A percentile compares a stretch with the other conserved stretches of the same genome.
These are phyloP conservation scores for Aptenodytes forsteri DNA, from an alignment of 2,113 vertebrate species.

Conservation along the genomic window DNA sequence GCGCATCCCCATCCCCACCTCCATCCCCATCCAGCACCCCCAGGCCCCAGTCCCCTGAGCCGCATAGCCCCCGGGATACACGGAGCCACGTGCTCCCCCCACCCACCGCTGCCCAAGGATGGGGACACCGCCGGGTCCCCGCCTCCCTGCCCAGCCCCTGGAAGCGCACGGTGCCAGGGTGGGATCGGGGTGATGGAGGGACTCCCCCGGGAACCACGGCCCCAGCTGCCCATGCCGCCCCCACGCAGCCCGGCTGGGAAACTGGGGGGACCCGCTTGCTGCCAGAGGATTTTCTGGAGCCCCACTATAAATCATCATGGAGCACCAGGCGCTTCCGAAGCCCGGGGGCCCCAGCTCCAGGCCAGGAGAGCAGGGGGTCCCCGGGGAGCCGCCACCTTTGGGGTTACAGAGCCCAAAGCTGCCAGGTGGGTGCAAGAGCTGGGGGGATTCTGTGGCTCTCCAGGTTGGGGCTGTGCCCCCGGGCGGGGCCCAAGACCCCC, in stretches of 20 bases:
- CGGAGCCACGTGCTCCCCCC: rapidly evolving
- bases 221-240: background rate
- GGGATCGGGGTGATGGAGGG: background rate
- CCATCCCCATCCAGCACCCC: background rate
- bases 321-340: background rate
- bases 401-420: background rate
- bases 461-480: rapidly evolving
- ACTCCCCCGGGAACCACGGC: background rate
- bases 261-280: rapidly evolving
- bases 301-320: background rate
- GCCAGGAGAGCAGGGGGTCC: background rate
- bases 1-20: rapidly evolving
- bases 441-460: background rate
- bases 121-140: too few relatives aligned
- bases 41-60: background rate
- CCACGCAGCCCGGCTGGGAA: rapidly evolving
- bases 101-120: rapidly evolving
- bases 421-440: too few relatives aligned
- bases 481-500: background rate
- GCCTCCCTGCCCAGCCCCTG: too few relatives aligned
- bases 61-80: rapidly evolving
- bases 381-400: background rate
- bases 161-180: background rate
- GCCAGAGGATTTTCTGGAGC: background rate
- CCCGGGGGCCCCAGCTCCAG: background rate